Conservation (phyloP, 1,140 invertebrate species). For the Trachymyrmex septentrionalis region DNA sequence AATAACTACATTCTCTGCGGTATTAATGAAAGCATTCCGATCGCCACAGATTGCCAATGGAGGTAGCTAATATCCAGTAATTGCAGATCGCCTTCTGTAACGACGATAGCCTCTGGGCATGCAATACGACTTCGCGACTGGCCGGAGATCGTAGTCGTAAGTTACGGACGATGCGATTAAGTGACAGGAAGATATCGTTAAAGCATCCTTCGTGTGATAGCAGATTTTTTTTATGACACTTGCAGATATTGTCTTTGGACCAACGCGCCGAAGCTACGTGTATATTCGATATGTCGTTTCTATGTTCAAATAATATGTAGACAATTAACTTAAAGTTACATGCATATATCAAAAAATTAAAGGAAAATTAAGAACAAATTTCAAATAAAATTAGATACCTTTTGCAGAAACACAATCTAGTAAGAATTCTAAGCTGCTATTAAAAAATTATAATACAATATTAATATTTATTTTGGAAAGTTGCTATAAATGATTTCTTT, state of each 20-base stretch:
- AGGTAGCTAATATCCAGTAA: slow-evolving; percentile 58
- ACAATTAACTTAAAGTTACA: background rate
- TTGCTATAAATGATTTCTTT: background rate
- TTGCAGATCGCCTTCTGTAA: slow-evolving; percentile 46
- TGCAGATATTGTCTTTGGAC: background rate
- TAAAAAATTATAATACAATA: slow-evolving; percentile 5
- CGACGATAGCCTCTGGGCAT: background rate
- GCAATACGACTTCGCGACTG: slow-evolving; percentile 1
- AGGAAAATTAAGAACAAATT: background rate
- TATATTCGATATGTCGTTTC: background rate
- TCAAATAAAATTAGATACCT: background rate
- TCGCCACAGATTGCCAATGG: slow-evolving; percentile 47
- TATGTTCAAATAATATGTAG: background rate
- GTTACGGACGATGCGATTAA: slow-evolving; percentile 2
- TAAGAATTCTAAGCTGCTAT: background rate
- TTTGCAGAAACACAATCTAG: background rate
- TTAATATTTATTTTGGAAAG: slow-evolving; percentile 2
- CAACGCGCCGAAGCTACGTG: background rate
- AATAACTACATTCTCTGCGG: slow-evolving; percentile 44
- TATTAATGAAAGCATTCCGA: slow-evolving; percentile 43
- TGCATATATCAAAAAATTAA: background rate
- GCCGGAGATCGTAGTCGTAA: slow-evolving; percentile 8
- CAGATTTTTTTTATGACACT: background rate
- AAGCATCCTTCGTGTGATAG: background rate
- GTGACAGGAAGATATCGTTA: slow-evolving; percentile 1